Conservation (phyloP, 2,113 vertebrate genomes). For the Chiloscyllium plagiosum region DNA sequence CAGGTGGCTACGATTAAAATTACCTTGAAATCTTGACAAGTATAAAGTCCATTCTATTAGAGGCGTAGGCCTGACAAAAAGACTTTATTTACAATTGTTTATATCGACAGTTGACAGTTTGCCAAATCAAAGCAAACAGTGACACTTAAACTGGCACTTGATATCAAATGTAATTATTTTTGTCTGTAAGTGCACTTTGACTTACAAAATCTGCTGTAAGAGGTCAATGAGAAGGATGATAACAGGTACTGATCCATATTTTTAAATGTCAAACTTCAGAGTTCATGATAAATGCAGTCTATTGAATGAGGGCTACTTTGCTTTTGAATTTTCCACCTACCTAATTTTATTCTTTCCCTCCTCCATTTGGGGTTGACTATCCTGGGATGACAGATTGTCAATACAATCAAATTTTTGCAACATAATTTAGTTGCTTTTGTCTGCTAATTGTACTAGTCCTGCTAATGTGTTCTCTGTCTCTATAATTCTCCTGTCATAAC, state of each 20-base stretch:
- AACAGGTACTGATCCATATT: neutral
- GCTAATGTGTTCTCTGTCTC: neutral
- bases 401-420: neutral
- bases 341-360: neutral
- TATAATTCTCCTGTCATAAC: neutral
- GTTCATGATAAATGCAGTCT: neutral
- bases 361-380: neutral
- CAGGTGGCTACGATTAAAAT: neutral
- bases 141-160: neutral
- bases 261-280: neutral
- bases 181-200: neutral
- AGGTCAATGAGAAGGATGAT: neutral
- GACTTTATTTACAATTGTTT: neutral
- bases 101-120: neutral
- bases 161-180: neutral
- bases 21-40: neutral
- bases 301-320: neutral
- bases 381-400: neutral
- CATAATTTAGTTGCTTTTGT: neutral
- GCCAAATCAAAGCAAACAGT: neutral
- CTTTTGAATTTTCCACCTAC: neutral
- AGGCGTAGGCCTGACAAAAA: neutral
- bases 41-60: neutral
- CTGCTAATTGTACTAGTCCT: neutral
- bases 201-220: neutral